Conservation (phyloP, 2,888 invertebrate species). For the Epinotia demarniana region DNA sequence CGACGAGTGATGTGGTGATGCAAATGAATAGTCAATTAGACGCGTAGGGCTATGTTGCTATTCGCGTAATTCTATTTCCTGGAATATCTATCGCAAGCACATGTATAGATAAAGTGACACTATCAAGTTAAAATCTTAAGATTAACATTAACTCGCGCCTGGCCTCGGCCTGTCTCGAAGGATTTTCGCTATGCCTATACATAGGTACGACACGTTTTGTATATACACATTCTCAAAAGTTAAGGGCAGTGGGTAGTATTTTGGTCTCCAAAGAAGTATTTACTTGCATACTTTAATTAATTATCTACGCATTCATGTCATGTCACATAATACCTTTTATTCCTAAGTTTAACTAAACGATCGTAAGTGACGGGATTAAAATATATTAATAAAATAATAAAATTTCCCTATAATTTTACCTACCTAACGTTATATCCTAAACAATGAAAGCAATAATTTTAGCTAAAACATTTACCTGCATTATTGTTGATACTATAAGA, state of each 20-base stretch:
- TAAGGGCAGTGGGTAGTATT: constrained; percentile 20
- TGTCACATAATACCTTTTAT: neutral
- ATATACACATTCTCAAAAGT: constrained; percentile 8
- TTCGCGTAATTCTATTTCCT: constrained; percentile 20
- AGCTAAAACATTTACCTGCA: constrained; percentile 26
- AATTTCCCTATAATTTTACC: constrained; percentile 1
- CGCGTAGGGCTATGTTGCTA: constrained; percentile 20
- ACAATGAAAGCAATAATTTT: constrained; percentile 21
- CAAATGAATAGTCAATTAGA: constrained; percentile 42
- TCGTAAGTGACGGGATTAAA: neutral
- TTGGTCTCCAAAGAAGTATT: constrained; percentile 26
- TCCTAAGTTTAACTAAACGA: neutral
- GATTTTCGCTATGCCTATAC: neutral
- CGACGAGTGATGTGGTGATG: constrained; percentile 25
- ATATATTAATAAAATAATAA: neutral
- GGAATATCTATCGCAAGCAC: neutral
- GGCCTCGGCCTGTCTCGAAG: neutral
- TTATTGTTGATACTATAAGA: constrained; percentile 25
- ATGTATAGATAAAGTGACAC: constrained; percentile 1
- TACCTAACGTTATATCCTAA: constrained; percentile 4
- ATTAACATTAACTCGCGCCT: neutral
- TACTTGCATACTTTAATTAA: constrained; percentile 13
- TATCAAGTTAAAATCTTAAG: neutral
- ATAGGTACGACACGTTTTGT: constrained; percentile 27
- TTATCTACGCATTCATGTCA: constrained; percentile 10